Evolutionary conservation across 1,140 invertebrate genomes (phyloP).

Genomic region (Panulirus ornatus): DNA sequence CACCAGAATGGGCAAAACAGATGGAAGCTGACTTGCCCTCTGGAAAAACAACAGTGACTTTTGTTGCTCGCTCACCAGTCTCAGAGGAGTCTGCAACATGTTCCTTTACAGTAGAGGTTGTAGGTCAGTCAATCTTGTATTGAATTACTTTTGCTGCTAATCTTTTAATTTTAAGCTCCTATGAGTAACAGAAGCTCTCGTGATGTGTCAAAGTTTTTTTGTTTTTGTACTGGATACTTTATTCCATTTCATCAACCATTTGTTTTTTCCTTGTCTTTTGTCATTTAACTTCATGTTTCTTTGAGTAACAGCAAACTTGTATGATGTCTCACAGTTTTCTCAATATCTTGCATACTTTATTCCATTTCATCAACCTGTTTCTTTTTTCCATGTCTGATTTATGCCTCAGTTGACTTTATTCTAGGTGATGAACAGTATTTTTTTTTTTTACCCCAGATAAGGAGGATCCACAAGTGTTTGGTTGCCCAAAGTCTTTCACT

Average conservation of each 20-base stretch:
- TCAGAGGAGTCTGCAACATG: constrained; percentile 82
- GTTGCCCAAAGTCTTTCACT: constrained; percentile 84
- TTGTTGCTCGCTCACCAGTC: constrained; percentile 82
- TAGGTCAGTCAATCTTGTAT: constrained; percentile 78
- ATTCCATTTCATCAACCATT: too few species aligned
- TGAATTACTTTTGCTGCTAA: too few species aligned
- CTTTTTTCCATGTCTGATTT: background rate
- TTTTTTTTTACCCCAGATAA: constrained; percentile 78
- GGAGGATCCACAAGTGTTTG: constrained; percentile 81
- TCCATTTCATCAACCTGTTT: background rate
- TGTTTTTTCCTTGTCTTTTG: too few species aligned
- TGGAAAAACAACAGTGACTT: constrained; percentile 82
- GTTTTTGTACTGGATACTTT: too few species aligned
- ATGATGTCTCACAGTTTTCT: too few species aligned
- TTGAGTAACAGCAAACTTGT: too few species aligned
- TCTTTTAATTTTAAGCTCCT: too few species aligned
- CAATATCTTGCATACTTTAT: too few species aligned
- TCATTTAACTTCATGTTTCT: too few species aligned
- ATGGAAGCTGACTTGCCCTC: constrained; percentile 82
- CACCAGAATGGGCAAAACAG: constrained; percentile 83
- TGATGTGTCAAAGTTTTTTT: too few species aligned
- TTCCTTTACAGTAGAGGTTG: constrained; percentile 83
- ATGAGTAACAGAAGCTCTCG: too few species aligned
- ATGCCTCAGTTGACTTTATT: background rate
- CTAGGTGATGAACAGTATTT: background rate